Conservation (phyloP, 2,113 vertebrate genomes). For the Panthera tigris region DNA sequence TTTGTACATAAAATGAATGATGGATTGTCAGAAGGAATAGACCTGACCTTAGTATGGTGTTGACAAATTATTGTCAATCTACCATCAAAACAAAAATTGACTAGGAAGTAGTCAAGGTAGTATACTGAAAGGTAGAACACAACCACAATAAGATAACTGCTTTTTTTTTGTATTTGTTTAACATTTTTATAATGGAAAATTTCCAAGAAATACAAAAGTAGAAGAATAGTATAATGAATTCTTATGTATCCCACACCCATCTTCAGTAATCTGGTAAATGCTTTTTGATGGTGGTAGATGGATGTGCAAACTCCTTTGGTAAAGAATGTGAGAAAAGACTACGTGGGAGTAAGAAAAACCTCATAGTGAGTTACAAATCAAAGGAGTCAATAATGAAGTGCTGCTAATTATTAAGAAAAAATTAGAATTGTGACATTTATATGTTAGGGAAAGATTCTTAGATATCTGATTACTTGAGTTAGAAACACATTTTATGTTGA, state of each 20-base stretch:
- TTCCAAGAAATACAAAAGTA: background rate
- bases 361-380: background rate
- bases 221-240: background rate
- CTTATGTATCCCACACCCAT: background rate
- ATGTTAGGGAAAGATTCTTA: background rate
- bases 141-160: background rate
- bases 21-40: background rate
- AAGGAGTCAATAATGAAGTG: background rate
- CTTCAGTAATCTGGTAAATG: background rate
- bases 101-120: background rate
- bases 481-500: background rate
- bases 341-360: background rate
- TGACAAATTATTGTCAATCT: background rate
- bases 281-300: background rate
- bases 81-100: background rate
- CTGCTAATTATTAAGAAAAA: slow-evolving; percentile 1
- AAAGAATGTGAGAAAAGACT: background rate
- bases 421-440: background rate
- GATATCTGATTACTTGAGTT: slow-evolving; percentile 21
- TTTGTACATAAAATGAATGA: slow-evolving; percentile 37
- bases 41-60: background rate
- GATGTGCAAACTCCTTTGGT: background rate
- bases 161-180: background rate
- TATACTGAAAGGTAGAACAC: background rate
- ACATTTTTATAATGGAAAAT: slow-evolving; percentile 2